Conservation (phyloP, 2,113 vertebrate genomes). For the Callipepla californica region DNA sequence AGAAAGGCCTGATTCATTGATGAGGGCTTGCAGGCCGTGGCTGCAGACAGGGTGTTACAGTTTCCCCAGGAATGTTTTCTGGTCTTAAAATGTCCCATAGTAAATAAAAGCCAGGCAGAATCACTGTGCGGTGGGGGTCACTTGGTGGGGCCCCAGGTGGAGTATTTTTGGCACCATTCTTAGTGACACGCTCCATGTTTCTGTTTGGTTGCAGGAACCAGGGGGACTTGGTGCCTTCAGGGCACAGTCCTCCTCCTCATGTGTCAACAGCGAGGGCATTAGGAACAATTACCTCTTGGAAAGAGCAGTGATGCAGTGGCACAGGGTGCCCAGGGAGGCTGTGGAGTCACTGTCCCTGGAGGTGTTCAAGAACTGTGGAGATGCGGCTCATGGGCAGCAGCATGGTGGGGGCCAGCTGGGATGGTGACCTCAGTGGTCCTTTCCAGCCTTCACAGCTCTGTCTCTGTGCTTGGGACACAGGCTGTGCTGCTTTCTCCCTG, state of each 20-base stretch:
- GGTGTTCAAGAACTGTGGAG: too few species aligned
- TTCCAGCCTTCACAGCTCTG: too few species aligned
- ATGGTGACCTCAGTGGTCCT: too few species aligned
- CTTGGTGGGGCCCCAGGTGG: not conserved
- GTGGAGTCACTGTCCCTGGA: too few species aligned
- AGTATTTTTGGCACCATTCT: not conserved
- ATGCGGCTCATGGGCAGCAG: too few species aligned
- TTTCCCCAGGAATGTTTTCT: not conserved
- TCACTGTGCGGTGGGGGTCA: not conserved
- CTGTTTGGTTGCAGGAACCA: not conserved
- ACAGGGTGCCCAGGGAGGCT: too few species aligned
- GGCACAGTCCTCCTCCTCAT: rapidly evolving
- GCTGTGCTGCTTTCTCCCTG: too few species aligned
- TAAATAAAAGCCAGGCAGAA: constrained; percentile 42
- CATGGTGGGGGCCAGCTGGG: too few species aligned
- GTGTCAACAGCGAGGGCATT: rapidly evolving
- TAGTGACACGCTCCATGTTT: not conserved
- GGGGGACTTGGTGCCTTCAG: not conserved
- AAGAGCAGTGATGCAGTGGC: not conserved
- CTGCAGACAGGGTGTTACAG: constrained; percentile 23
- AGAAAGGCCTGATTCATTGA: constrained; percentile 54
- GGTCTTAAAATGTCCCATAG: not conserved
- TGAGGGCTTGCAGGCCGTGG: not conserved
- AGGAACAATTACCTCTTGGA: not conserved
- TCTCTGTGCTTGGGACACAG: not conserved